Base-by-base conservation (phyloP, 1,140 invertebrate species). In the Antheraea pernyi region DNA sequence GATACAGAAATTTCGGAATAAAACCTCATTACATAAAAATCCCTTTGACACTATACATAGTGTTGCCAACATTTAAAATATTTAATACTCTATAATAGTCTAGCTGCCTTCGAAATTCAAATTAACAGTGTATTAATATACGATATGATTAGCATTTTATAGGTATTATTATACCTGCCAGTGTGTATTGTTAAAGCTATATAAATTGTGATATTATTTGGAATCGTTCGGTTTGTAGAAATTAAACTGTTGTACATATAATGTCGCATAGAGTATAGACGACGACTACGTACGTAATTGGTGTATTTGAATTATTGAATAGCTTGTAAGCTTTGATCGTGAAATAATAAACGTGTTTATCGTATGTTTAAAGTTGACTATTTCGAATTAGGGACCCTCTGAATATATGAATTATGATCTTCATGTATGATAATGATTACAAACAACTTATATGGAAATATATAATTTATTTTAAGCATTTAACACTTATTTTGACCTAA, bases 321-420 rank as follows among this genome's bases (percentile, higher is more conserved):
- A 36, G 19, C 37, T 16, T 63, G 7, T 36, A 7, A 19, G 61
- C 61, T 63, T 63, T 63, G 22, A 63, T 63, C 61, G 61, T 63
- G 13, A 63, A 37, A 63, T 63, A 63, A 63, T 63, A 16, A 37
- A n/a, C n/a, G 30, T 7, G 16, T 63, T 30, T 37, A 63, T 63
- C 22, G 66, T 42, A 60, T 39, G 63, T 36, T 53, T 53, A 11
- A 48, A 48, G 7, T 48, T 48, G 7, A 62, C 42, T 46, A 66
- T 42, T 19, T 74, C 68, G 6, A 53, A 53, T 13, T n/a, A 53
- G 16, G 46, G 16, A 11, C 0, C 46, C 16, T 53, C 13, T 53
- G 6, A 53, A 16, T n/a, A n/a, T n/a, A 16, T 53, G 10, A 11
- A 42, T 42, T 11, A 42, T 7, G 8, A 7, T 42, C 39, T 11